These are phyloP conservation scores for Salvator merianae DNA, from an alignment of 2,113 vertebrate species.

Conservation along the genomic window DNA sequence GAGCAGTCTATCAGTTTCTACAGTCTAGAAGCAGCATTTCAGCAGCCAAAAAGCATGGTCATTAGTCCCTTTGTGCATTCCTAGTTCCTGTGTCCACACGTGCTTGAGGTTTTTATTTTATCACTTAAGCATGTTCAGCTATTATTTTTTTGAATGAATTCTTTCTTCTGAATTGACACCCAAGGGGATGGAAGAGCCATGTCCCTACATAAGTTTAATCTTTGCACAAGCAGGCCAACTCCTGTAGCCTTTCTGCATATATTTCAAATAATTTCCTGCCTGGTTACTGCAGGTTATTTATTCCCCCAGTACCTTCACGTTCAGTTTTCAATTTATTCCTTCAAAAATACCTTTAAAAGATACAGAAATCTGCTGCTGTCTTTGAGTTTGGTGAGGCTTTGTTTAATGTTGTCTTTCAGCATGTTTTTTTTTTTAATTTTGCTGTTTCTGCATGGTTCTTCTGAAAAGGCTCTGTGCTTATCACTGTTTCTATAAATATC, in stretches of 20 bases:
- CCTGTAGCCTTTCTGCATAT: conserved; percentile 47
- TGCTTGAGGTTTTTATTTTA: conserved; percentile 34
- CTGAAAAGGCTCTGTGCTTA: conserved; percentile 33
- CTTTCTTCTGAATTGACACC: conserved; percentile 7
- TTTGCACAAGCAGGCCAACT: conserved; percentile 56
- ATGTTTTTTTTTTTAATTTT: conserved; percentile 18
- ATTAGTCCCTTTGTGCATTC: too few relatives aligned
- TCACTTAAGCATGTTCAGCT: conserved; percentile 42
- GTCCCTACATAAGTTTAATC: conserved; percentile 51
- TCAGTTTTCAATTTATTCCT: conserved; percentile 47
- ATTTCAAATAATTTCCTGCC: conserved; percentile 63
- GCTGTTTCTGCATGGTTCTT: conserved; percentile 47
- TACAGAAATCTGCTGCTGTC: conserved; percentile 19
- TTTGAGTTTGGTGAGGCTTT: neutral
- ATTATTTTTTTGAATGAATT: conserved; percentile 10
- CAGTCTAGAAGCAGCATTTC: too few relatives aligned
- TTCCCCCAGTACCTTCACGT: conserved; percentile 46
- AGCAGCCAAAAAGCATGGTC: too few relatives aligned
- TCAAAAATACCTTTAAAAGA: conserved; percentile 15
- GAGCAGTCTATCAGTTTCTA: too few relatives aligned
- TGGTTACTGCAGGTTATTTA: conserved; percentile 54
- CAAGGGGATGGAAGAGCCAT: conserved; percentile 16
- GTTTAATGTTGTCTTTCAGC: too few relatives aligned
- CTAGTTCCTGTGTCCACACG: too few relatives aligned
- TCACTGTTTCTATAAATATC: conserved; percentile 31